These are phyloP conservation scores for Sebastes iracundus DNA, from an alignment of 2,797 vertebrate genomes.

Conservation along the genomic window DNA sequence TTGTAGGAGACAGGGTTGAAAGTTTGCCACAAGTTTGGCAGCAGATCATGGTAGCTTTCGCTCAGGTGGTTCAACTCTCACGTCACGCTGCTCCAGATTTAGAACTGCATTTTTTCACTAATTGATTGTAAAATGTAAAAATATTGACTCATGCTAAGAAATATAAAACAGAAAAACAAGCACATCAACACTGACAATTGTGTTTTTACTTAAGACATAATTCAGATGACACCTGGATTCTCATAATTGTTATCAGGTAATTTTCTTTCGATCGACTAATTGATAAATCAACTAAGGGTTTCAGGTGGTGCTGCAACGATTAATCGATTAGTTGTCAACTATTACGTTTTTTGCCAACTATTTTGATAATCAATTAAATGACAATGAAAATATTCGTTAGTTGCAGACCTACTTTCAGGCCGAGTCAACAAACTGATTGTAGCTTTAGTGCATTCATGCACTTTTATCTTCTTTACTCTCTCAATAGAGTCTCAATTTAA, in stretches of 20 bases:
- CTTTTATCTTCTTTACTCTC: neutral
- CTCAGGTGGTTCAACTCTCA: neutral
- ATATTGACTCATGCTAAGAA: neutral
- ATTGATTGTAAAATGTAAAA: neutral
- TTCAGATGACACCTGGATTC: neutral
- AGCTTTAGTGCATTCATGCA: neutral
- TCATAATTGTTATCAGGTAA: neutral
- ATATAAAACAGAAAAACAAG: neutral
- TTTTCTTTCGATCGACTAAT: neutral
- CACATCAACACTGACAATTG: neutral
- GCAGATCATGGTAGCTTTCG: neutral
- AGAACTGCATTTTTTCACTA: neutral
- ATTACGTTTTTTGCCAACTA: rapidly evolving
- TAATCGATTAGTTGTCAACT: too few relatives aligned
- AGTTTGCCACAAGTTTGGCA: neutral
- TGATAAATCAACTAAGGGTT: neutral
- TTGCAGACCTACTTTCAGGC: too few relatives aligned
- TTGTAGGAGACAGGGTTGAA: too few relatives aligned
- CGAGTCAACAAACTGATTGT: neutral
- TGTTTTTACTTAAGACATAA: neutral
- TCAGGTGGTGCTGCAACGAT: rapidly evolving
- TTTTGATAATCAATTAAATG: too few relatives aligned
- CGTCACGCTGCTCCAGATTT: neutral
- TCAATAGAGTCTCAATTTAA: neutral
- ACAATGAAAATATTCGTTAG: too few relatives aligned